phyloP scores from a whole-genome alignment of 2,113 vertebrate species.

The Cacatua alba region DNA sequence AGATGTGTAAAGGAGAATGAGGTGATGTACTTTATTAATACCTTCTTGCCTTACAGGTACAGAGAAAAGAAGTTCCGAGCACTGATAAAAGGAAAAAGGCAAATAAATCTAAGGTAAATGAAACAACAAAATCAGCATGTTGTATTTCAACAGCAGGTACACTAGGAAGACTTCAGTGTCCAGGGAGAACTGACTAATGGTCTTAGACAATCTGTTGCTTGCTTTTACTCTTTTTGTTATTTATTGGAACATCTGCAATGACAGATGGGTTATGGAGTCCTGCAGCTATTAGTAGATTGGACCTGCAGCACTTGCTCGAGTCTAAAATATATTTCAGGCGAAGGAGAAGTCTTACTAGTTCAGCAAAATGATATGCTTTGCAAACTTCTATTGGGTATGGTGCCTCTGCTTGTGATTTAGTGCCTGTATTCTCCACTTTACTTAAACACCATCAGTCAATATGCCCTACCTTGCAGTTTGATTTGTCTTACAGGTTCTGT shows the following conservation, averaged over 20 bases:
- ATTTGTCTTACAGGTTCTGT: background rate
- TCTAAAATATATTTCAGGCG: background rate
- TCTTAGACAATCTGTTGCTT: slow-evolving; percentile 6
- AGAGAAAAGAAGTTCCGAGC: slow-evolving; percentile 80
- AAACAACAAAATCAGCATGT: background rate
- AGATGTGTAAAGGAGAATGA: background rate
- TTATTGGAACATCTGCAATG: background rate
- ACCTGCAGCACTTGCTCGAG: background rate
- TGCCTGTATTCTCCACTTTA: background rate
- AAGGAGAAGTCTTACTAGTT: background rate
- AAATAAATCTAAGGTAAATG: slow-evolving; percentile 90
- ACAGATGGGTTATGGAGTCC: slow-evolving; percentile 10
- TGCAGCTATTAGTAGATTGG: background rate
- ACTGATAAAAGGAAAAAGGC: slow-evolving; percentile 92
- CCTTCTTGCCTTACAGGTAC: slow-evolving; percentile 76
- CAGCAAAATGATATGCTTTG: background rate
- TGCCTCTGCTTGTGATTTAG: slow-evolving; percentile 37
- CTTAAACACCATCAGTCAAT: background rate
- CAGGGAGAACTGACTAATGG: background rate
- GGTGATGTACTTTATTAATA: background rate
- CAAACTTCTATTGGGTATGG: slow-evolving; percentile 26
- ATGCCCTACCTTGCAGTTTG: background rate
- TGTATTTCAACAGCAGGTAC: background rate
- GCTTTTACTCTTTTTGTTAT: background rate
- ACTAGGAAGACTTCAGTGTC: background rate